phyloP scores from a whole-genome alignment of 2,113 vertebrate genomes.

The Hirundichthys speculiger region DNA sequence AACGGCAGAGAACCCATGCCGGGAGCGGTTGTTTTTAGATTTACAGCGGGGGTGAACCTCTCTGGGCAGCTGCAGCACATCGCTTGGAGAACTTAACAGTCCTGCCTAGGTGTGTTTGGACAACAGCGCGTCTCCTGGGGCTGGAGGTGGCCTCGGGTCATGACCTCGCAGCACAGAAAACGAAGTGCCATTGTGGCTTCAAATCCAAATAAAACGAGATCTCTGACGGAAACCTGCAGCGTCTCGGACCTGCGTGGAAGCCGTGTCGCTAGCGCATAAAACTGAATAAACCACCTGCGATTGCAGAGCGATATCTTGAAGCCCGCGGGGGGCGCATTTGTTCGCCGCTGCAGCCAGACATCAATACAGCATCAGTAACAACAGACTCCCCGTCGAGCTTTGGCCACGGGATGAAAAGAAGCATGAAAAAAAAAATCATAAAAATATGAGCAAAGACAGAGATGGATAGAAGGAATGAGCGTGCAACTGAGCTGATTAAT shows the following conservation, averaged over 20 bases:
- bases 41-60: slow-evolving; percentile 39
- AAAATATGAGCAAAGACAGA: no score
- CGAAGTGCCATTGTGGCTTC: not conserved
- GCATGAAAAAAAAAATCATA: slow-evolving; percentile 56
- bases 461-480: no score
- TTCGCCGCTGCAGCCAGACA: slow-evolving; percentile 50
- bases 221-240: not conserved
- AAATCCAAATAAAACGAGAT: not conserved
- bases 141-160: not conserved
- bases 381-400: slow-evolving; percentile 62
- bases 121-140: slow-evolving; percentile 11
- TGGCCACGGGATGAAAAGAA: slow-evolving; percentile 53
- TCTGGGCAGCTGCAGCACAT: slow-evolving; percentile 30
- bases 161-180: slow-evolving; percentile 19
- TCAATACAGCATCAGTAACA: slow-evolving; percentile 60
- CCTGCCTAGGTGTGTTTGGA: slow-evolving; percentile 19
- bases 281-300: slow-evolving; percentile 11
- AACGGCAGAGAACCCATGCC: slow-evolving; percentile 35
- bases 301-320: slow-evolving; percentile 15
- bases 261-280: no score
- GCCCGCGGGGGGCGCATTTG: no score
- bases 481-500: slow-evolving; percentile 43
- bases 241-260: no score
- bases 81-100: slow-evolving; percentile 14
- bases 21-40: slow-evolving; percentile 43